Base-by-base conservation (phyloP, 2,113 vertebrate species). In the Eublepharis macularius region DNA sequence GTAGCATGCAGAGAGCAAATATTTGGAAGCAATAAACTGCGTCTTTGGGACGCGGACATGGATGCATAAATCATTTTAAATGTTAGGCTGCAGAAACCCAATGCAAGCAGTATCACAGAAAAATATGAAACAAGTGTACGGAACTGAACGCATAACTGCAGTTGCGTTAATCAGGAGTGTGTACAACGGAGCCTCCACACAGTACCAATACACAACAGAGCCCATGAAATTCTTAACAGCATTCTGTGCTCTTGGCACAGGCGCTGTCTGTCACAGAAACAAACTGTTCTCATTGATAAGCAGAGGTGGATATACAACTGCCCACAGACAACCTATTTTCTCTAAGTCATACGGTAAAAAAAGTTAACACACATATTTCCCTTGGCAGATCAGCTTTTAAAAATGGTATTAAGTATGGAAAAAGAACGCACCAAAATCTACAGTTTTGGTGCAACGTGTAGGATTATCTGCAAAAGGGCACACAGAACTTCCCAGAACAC, bases 21-120 rank as follows among this genome's bases (percentile, higher is more conserved):
- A 85, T 81, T 45, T 57, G 43, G 49, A 76, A 83, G 84, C 65
- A 91, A 91, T 93, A 94, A 94, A 92, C 85, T 82, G 72, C 7
- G 43, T 19, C 57, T 77, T 1, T 88, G 84, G 75, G 88, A 94
- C 68, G 70, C 43, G 80, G 88, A 93, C 92, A 89, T 57, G 69
- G 0, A 0, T 47, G 34, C 9, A 90, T 89, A 82, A 81, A 91
- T 89, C 85, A 88, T 76, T 63, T 29, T 24, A 43, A 19, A 76
- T 26, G 60, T 81, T 87, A 54, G 11, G 83, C 65, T 60, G 91
- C 85, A 91, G 87, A 94, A 93, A 86, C n/a, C 75, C 87, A 86
- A 90, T 32, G 47, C 51, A 76, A 74, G 76, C 79, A 69, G 93
- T 88, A 78, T 29, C 89, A 74, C 13, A 86, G 41, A 83, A 57